Base-by-base conservation (phyloP, 2,888 invertebrate species). In the Andrena bucephala region DNA sequence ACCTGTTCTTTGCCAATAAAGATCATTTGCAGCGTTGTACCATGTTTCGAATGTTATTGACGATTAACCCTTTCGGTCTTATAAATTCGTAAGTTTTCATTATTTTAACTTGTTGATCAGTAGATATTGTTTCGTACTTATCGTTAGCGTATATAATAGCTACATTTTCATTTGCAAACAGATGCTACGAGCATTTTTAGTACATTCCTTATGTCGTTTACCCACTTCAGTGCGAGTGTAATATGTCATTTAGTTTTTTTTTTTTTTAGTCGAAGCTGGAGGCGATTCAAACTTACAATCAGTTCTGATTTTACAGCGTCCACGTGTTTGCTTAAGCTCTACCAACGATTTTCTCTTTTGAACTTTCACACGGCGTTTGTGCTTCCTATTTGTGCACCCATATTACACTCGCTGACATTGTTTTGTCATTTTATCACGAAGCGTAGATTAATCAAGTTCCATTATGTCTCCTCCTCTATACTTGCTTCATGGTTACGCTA, bases 401-500 rank as follows among this genome's bases (percentile, higher is more conserved):
- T 50, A 50, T 66, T 79, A 65, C 65, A 31, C 59, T 59, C 65
- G 13, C 24, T 50, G n/a, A 63, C 33, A 29, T 70, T 82, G 20
- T 71, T 68, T 75, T 42, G 27, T 80, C 48, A 67, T 80, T 79
- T 75, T 57, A 72, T 68, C 62, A 50, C 48, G 63, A 75, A 74
- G 27, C 27, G 59, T 16, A 81, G 69, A 76, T 81, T 77, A 66
- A 81, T 73, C 72, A 65, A 73, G 63, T 69, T 68, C 50, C 62
- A 73, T 77, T 76, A 76, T 63, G 54, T 70, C 42, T 75, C 52
- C 70, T 59, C 33, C 29, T 73, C 42, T 66, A 57, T 59, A 67
- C 65, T 77, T 67, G 63, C 20, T 63, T 50, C 69, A 66, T 79
- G 69, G 78, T 83, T 84, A 83, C 87, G 83, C 85, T 85, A 79